phyloP scores from a whole-genome alignment of 2,113 vertebrate species.

The Nesospiza acunhae region DNA sequence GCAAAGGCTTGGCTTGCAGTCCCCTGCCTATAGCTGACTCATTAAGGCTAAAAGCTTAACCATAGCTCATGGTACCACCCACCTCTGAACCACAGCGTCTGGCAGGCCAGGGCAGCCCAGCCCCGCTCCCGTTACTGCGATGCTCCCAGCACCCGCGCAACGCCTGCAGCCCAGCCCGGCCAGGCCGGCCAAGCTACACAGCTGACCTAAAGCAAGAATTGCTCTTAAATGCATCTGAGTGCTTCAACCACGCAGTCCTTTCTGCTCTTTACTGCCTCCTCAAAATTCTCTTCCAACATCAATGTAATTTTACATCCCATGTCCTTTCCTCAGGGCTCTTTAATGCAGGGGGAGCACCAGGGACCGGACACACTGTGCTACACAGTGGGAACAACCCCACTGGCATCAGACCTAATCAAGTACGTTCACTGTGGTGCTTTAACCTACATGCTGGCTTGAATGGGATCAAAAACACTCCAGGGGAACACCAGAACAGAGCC shows the following conservation, averaged over 20 bases:
- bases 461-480: background rate
- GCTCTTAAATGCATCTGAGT: background rate
- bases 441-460: background rate
- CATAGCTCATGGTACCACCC: background rate
- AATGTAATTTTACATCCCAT: background rate
- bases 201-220: background rate
- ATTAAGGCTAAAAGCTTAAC: constrained; percentile 33
- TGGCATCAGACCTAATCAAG: background rate
- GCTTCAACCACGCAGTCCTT: background rate
- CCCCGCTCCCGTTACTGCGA: background rate
- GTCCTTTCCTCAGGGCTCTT: background rate
- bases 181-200: background rate
- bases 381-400: background rate
- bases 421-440: background rate
- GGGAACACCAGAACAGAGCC: background rate
- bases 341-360: background rate
- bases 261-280: background rate
- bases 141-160: background rate
- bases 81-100: constrained; percentile 1
- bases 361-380: background rate
- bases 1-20: constrained; percentile 42
- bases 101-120: background rate
- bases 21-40: constrained; percentile 67
- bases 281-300: background rate
- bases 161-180: background rate